phyloP scores from a whole-genome alignment of 1,140 invertebrate species.

The Druon quercuslanigerum region DNA sequence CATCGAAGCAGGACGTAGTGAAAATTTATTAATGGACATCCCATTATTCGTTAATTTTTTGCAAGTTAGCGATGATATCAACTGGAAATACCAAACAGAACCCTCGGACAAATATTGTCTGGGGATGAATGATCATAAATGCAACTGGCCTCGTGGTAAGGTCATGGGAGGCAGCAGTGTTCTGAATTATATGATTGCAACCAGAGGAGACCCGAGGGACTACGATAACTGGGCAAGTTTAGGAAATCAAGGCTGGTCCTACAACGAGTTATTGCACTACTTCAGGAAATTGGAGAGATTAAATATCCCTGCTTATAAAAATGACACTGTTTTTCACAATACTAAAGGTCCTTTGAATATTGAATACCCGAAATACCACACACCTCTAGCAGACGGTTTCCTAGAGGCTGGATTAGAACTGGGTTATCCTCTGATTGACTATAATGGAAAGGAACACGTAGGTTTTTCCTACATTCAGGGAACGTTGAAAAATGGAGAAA shows the following conservation, averaged over 20 bases:
- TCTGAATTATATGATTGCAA: slow-evolving; percentile 94
- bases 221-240: slow-evolving; percentile 87
- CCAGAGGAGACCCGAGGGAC: slow-evolving; percentile 84
- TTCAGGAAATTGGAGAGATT: slow-evolving; percentile 88
- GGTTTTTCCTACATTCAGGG: slow-evolving; percentile 82
- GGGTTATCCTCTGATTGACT: slow-evolving; percentile 82
- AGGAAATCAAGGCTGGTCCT: slow-evolving; percentile 90
- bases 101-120: slow-evolving; percentile 72
- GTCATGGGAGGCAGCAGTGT: slow-evolving; percentile 90
- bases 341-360: slow-evolving; percentile 80
- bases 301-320: slow-evolving; percentile 76
- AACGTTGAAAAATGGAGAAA: slow-evolving; percentile 82
- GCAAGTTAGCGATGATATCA: slow-evolving; percentile 78
- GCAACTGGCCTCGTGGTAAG: slow-evolving; percentile 86
- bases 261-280: slow-evolving; percentile 86
- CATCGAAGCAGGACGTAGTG: slow-evolving; percentile 80
- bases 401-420: slow-evolving; percentile 81
- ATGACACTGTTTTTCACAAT: slow-evolving; percentile 77
- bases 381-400: slow-evolving; percentile 80
- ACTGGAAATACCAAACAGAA: slow-evolving; percentile 83
- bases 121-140: slow-evolving; percentile 74
- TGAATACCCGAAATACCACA: slow-evolving; percentile 76
- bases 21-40: slow-evolving; percentile 81
- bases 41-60: slow-evolving; percentile 80
- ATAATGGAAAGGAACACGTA: slow-evolving; percentile 81